These are phyloP conservation scores for Epizoanthus ramosus DNA, from an alignment of 92 coral and sea anemone genomes.

Conservation along the genomic window DNA sequence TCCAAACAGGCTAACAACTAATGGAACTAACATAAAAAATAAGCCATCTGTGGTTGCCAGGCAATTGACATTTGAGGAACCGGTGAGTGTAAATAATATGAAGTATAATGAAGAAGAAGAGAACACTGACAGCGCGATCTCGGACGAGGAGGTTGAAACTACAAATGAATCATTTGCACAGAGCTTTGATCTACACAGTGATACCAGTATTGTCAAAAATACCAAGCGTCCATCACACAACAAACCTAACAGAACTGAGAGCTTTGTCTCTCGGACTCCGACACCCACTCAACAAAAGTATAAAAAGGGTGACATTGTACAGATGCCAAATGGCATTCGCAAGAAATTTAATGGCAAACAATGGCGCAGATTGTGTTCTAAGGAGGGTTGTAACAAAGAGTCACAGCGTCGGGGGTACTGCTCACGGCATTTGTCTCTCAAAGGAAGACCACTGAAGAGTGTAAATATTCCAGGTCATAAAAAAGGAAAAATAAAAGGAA, in stretches of 20 bases:
- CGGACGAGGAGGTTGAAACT: conserved; percentile 86
- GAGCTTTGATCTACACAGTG: conserved; percentile 32
- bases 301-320: conserved; percentile 96
- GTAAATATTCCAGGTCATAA: conserved; percentile 90
- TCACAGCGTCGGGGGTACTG: conserved; percentile 97
- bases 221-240: conserved; percentile 44
- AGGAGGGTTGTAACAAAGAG: conserved; percentile 94
- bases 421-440: conserved; percentile 92
- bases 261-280: conserved; percentile 74
- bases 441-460: conserved; percentile 83
- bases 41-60: conserved; percentile 60
- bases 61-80: conserved; percentile 71
- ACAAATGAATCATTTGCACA: conserved; percentile 55
- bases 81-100: conserved; percentile 25
- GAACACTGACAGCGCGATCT: conserved; percentile 94
- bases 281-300: conserved; percentile 95
- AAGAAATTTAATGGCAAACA: conserved; percentile 98
- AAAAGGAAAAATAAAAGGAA: conserved; percentile 81
- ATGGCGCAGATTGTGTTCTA: conserved; percentile 94
- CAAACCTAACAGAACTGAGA: conserved; percentile 54
- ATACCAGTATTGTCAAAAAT: conserved; percentile 43
- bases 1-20: not conserved
- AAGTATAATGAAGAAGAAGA: conserved; percentile 63
- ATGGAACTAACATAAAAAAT: conserved; percentile 36
- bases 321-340: conserved; percentile 93